Evolutionary conservation across 2,888 invertebrate species (phyloP).

Genomic region (Orgyia antiqua): DNA sequence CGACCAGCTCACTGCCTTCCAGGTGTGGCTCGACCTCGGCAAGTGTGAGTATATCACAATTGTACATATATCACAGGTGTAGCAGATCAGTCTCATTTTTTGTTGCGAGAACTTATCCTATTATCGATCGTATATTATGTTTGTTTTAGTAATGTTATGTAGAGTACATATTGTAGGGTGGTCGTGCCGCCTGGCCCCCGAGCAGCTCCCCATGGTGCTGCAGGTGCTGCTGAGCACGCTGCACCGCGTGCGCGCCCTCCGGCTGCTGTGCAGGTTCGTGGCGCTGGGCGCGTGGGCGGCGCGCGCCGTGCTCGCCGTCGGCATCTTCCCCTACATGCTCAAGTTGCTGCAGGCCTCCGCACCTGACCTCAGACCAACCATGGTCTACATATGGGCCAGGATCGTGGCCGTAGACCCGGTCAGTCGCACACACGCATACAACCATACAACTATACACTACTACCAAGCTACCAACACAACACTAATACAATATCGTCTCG

Average conservation of each 20-base stretch:
- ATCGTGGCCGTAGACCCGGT: conserved; percentile 97
- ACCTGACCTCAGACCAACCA: conserved; percentile 91
- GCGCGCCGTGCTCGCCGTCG: conserved; percentile 95
- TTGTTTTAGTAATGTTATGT: too few relatives aligned
- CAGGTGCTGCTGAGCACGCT: conserved; percentile 87
- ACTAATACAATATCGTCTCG: too few relatives aligned
- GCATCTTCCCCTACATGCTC: conserved; percentile 99
- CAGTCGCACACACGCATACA: too few relatives aligned
- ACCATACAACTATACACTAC: too few relatives aligned
- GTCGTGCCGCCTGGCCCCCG: conserved; percentile 87
- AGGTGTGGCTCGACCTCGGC: conserved; percentile 93
- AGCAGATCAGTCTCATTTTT: too few relatives aligned
- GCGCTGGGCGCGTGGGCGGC: conserved; percentile 95
- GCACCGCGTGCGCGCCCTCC: conserved; percentile 96
- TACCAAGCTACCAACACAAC: too few relatives aligned
- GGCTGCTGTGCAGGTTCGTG: conserved; percentile 94
- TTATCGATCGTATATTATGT: too few relatives aligned
- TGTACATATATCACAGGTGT: too few relatives aligned
- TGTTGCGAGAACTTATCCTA: too few relatives aligned
- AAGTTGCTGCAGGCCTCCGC: conserved; percentile 97
- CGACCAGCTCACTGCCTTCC: conserved; percentile 98
- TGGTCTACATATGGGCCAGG: conserved; percentile 99
- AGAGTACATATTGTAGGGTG: too few relatives aligned
- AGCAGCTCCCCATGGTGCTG: conserved; percentile 97
- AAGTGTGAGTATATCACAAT: conserved; percentile 33